Evolutionary conservation across 1,140 invertebrate genomes (phyloP).

Genomic region (Lasioglossum baleicum): DNA sequence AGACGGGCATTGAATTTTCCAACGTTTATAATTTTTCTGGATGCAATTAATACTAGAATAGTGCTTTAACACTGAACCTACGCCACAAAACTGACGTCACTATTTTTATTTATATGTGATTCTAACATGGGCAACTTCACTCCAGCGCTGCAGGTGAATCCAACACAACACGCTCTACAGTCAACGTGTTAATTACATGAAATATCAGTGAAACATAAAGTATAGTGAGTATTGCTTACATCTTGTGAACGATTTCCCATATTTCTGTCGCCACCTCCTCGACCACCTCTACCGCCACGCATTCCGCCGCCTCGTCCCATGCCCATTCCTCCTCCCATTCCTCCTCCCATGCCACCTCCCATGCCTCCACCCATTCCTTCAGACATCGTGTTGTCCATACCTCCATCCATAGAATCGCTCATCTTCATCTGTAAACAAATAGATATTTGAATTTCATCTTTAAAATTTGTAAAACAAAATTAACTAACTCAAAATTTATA

Average conservation of each 20-base stretch:
- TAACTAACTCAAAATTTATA: too few relatives aligned
- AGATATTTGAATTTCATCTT: background rate
- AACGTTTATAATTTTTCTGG: too few relatives aligned
- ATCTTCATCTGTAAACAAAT: constrained; percentile 73
- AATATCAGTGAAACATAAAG: background rate
- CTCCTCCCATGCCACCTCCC: constrained; percentile 38
- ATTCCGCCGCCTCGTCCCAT: constrained; percentile 72
- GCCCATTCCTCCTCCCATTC: constrained; percentile 49
- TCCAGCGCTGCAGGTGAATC: too few relatives aligned
- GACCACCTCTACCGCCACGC: constrained; percentile 65
- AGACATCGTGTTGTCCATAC: constrained; percentile 61
- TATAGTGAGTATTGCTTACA: constrained; percentile 63
- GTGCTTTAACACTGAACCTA: too few relatives aligned
- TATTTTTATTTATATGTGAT: too few relatives aligned
- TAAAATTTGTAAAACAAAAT: too few relatives aligned
- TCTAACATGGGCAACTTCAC: too few relatives aligned
- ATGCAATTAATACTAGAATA: too few relatives aligned
- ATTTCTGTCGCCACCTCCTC: constrained; percentile 70
- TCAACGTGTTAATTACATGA: too few relatives aligned
- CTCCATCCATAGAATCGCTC: constrained; percentile 73
- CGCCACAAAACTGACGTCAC: too few relatives aligned
- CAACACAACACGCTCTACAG: too few relatives aligned
- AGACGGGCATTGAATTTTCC: too few relatives aligned
- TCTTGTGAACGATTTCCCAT: constrained; percentile 75
- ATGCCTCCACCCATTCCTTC: constrained; percentile 58